Evolutionary conservation across 1,140 invertebrate species (phyloP).

Genomic region (Drosophila bocki): DNA sequence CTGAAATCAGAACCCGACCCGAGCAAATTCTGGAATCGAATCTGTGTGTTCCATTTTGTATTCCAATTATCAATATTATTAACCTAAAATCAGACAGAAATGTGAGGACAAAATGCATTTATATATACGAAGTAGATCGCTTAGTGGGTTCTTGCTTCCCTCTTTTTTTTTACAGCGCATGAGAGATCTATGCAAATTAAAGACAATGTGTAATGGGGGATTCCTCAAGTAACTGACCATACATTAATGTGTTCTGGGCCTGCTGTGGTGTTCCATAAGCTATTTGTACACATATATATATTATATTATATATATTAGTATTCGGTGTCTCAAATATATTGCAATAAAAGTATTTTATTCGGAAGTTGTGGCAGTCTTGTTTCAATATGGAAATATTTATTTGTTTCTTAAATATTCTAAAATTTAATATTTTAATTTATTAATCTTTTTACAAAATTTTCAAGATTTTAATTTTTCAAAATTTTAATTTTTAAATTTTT

Average conservation of each 20-base stretch:
- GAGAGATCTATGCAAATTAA: constrained; percentile 78
- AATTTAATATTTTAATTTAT: too few relatives aligned
- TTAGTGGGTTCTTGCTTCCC: neutral
- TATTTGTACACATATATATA: neutral
- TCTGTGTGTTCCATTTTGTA: constrained; percentile 23
- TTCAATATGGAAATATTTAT: neutral
- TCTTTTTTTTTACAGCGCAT: neutral
- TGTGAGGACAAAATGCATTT: constrained; percentile 42
- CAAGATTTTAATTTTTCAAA: too few relatives aligned
- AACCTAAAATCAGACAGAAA: constrained; percentile 28
- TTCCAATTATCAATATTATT: constrained; percentile 62
- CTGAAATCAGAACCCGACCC: constrained; percentile 34
- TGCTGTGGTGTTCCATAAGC: constrained; percentile 21
- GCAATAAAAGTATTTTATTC: constrained; percentile 38
- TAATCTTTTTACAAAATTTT: too few relatives aligned
- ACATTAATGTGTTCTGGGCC: constrained; percentile 1
- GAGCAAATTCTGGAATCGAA: constrained; percentile 18
- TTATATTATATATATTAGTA: constrained; percentile 6
- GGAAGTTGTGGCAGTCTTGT: neutral
- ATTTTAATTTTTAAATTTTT: too few relatives aligned
- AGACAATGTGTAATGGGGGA: constrained; percentile 24
- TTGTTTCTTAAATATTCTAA: constrained; percentile 1
- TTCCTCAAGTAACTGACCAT: constrained; percentile 13
- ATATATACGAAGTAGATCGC: constrained; percentile 26
- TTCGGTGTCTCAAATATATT: constrained; percentile 31